Conservation (phyloP, 2,888 invertebrate species). For the Andrena flavipes region DNA sequence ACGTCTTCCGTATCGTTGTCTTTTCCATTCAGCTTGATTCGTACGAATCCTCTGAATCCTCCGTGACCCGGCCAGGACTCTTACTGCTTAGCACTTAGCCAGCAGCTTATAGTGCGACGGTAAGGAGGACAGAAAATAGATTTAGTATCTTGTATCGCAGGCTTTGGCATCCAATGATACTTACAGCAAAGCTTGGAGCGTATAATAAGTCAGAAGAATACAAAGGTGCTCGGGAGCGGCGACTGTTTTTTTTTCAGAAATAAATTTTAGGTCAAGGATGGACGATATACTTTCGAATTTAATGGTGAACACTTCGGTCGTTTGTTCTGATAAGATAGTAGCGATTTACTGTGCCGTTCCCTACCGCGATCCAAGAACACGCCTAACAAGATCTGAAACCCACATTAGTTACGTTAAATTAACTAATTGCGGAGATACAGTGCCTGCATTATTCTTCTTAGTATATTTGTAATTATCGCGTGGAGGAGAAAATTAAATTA, state of each 20-base stretch:
- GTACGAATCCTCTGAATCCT: no score
- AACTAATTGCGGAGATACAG: neutral
- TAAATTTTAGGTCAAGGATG: neutral
- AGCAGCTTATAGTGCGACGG: neutral
- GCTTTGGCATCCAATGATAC: neutral
- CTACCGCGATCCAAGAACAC: conserved; percentile 6
- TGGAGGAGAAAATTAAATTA: neutral
- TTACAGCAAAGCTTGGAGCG: neutral
- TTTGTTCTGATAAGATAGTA: conserved; percentile 1
- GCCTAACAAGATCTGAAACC: conserved; percentile 21
- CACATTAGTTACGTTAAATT: neutral
- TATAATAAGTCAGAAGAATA: neutral
- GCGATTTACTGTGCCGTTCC: conserved; percentile 2
- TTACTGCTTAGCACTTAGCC: no score
- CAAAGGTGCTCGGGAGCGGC: neutral
- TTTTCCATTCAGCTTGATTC: neutral
- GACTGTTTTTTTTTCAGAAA: neutral
- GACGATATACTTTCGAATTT: neutral
- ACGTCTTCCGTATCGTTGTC: neutral
- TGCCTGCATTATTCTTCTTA: neutral
- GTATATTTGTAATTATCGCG: neutral
- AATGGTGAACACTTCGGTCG: neutral
- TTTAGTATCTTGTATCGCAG: neutral
- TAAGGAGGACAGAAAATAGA: neutral
- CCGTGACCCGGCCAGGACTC: no score